Evolutionary conservation across 1,140 invertebrate genomes (phyloP), one percentile per base, ranked within the genome.

Genomic region (Eriocheir sinensis): DNA sequence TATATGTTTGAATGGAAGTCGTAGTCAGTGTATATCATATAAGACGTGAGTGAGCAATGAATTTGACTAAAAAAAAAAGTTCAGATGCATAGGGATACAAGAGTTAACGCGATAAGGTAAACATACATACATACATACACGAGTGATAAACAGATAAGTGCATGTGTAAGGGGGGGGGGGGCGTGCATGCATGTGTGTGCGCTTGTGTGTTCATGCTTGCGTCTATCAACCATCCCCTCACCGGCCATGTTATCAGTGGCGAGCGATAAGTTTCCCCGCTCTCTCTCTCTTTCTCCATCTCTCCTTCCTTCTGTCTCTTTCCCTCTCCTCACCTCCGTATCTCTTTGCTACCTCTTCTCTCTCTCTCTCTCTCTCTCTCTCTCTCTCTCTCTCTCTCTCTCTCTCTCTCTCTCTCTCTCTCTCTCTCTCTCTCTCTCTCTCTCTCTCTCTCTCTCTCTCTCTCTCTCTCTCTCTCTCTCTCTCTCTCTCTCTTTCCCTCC

Each of bases 191-290:
- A 21, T 60, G 53, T 60, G 53, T 60, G 53, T 60, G 53, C 27
- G 53, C 27, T 9, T 60, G 53, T 60, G 53, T 60, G 53, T 60
- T 8, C 27, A n/a, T 72, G 60, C 60, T 72, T 72, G 60, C n/a
- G 60, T 72, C 2, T 85, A 85, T 85, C 38, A 85, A 30, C 38
- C 34, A 38, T 85, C 34, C 27, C 36, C 17, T 85, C 36, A 85
- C 36, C 81, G 36, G 34, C 8, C 8, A 21, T n/a, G 12, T 85
- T 85, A 85, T 85, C 38, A 41, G 81, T 32, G 53, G 27, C 27
- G n/a, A 85, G 38, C 36, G 81, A 85, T 85, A 85, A 85, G 81
- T 85, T 36, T 38, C 12, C 38, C n/a, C 2, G 81, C 41, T 89
- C 6, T 89, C 9, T 53, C 41, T 53, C 88, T 38, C 38, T 34